These are phyloP conservation scores for Dicyrtoma fusca DNA, from an alignment of 2,888 invertebrate genomes.

Conservation along the genomic window DNA sequence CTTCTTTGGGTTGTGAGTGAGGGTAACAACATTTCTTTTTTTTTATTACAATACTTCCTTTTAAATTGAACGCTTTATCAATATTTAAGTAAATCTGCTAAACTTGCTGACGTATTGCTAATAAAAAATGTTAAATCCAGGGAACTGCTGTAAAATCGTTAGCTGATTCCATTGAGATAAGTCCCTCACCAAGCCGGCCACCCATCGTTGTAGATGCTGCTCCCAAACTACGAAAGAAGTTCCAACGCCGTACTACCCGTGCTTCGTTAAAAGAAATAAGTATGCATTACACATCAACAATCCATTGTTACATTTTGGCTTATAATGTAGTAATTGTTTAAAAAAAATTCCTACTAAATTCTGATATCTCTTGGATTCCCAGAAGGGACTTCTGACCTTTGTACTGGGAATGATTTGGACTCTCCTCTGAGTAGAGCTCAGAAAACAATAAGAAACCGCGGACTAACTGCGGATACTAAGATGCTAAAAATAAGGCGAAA, in stretches of 20 bases:
- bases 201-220: constrained; percentile 29
- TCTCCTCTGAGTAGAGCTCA: constrained; percentile 4
- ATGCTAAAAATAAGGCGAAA: constrained; percentile 25
- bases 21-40: background rate
- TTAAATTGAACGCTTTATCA: too few species aligned
- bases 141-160: constrained; percentile 4
- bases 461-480: constrained; percentile 14
- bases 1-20: too few species aligned
- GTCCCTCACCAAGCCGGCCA: constrained; percentile 12
- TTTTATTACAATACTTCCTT: too few species aligned
- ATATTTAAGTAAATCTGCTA: too few species aligned
- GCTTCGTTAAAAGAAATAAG: constrained; percentile 6
- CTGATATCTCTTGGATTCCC: background rate
- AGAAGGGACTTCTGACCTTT: constrained; percentile 3
- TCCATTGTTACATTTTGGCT: too few species aligned
- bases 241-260: constrained; percentile 21
- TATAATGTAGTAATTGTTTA: background rate
- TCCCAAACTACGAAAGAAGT: constrained; percentile 24
- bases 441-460: background rate
- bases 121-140: too few species aligned
- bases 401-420: constrained; percentile 15
- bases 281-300: constrained; percentile 2
- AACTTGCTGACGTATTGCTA: too few species aligned
- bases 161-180: constrained; percentile 22
- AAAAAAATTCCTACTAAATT: background rate